Evolutionary conservation across 1,140 invertebrate species (phyloP).

Genomic region (Listronotus oregonensis): DNA sequence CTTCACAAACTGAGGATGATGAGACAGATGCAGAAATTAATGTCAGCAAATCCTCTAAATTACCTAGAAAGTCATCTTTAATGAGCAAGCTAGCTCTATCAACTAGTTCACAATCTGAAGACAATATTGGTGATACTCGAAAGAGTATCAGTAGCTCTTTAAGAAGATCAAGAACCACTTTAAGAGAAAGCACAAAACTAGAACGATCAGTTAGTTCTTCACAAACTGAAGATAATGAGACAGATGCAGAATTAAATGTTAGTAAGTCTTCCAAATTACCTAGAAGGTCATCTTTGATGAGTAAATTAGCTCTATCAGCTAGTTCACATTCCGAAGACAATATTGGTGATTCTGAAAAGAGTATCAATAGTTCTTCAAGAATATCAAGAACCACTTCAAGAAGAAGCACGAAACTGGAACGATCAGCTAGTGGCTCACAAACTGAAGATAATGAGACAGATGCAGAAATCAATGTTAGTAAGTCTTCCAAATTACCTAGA

Average conservation of each 20-base stretch:
- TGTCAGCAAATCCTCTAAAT: background rate
- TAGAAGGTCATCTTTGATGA: no score
- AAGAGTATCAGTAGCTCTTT: no score
- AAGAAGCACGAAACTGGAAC: background rate
- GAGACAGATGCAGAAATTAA: background rate
- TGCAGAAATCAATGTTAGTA: background rate
- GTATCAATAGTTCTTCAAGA: no score
- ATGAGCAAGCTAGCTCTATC: background rate
- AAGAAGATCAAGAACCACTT: no score
- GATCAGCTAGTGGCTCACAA: background rate
- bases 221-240: background rate
- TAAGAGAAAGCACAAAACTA: background rate
- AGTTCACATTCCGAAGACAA: background rate
- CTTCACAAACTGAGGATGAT: background rate
- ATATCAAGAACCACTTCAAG: background rate
- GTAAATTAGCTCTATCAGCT: background rate
- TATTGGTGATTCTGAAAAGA: no score
- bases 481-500: background rate
- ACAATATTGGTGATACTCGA: no score
- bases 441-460: background rate
- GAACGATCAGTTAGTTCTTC: background rate
- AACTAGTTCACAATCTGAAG: background rate
- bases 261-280: background rate
- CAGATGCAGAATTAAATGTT: background rate
- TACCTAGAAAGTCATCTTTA: no score